These are phyloP conservation scores for Ursus arctos DNA, from an alignment of 2,113 vertebrate genomes.

Conservation along the genomic window DNA sequence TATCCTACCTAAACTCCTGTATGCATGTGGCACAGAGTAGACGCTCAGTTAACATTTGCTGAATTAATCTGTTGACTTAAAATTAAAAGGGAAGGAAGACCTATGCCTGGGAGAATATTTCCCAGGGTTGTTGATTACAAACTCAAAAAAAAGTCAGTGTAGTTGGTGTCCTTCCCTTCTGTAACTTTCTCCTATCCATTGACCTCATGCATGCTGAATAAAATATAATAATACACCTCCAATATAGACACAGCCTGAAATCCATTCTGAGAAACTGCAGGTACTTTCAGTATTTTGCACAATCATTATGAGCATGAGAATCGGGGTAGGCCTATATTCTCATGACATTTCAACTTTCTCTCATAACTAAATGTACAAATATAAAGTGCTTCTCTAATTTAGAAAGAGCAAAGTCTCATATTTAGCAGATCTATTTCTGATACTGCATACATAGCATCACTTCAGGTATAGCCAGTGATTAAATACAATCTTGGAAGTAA, in stretches of 20 bases:
- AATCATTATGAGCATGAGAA: not conserved
- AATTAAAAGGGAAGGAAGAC: not conserved
- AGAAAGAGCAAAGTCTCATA: conserved; percentile 16
- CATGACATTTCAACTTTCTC: not conserved
- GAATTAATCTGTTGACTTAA: not conserved
- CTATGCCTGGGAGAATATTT: not conserved
- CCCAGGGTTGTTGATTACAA: not conserved
- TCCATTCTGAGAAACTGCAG: not conserved
- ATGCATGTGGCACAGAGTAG: not conserved
- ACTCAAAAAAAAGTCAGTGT: not conserved
- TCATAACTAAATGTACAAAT: not conserved
- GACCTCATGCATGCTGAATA: not conserved
- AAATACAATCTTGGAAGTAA: conserved; percentile 13
- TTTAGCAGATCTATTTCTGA: conserved; percentile 52
- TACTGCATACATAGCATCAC: not conserved
- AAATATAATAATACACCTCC: not conserved
- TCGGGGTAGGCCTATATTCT: not conserved
- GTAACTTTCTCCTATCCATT: not conserved
- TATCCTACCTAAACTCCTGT: not conserved
- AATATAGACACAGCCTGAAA: not conserved
- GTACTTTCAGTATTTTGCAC: not conserved
- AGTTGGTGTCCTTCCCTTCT: not conserved
- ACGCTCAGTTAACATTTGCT: not conserved
- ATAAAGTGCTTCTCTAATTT: conserved; percentile 16
- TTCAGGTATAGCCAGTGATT: conserved; percentile 34